phyloP scores from a whole-genome alignment of 2,113 vertebrate species.

The Accipiter cooperii region DNA sequence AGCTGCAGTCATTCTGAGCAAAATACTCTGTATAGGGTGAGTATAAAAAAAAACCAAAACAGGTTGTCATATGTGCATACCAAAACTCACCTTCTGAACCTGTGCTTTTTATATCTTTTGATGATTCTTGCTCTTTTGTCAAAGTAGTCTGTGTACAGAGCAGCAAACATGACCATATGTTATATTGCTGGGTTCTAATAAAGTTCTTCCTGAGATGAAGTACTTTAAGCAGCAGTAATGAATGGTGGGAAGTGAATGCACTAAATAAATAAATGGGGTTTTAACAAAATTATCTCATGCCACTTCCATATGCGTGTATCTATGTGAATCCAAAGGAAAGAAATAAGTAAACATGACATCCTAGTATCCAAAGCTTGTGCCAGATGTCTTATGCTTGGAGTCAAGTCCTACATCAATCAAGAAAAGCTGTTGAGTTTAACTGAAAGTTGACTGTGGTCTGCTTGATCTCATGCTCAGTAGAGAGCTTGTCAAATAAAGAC shows the following conservation, averaged over 20 bases:
- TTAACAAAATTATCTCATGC: neutral
- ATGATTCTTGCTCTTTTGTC: neutral
- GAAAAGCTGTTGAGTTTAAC: slow-evolving; percentile 4
- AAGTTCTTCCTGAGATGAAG: neutral
- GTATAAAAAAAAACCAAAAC: neutral
- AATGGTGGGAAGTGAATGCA: neutral
- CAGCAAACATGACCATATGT: neutral
- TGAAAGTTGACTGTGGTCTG: neutral
- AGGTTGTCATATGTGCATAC: neutral
- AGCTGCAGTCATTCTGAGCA: neutral
- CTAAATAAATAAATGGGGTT: neutral
- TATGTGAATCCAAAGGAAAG: neutral
- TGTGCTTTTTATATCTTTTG: neutral
- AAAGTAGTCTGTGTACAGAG: neutral
- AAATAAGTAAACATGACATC: neutral
- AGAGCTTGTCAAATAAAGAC: neutral
- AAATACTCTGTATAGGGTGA: neutral
- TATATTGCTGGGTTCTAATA: neutral
- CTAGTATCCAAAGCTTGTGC: neutral
- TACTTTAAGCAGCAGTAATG: neutral
- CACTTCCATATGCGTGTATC: neutral
- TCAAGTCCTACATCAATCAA: neutral
- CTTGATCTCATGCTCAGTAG: neutral
- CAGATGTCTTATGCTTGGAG: neutral
- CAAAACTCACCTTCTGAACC: neutral